Percentiles rank a stretch among this genome's conserved stretches.
phyloP scores from a whole-genome alignment of 2,888 invertebrate genomes.

The Nomada goodeniana region DNA sequence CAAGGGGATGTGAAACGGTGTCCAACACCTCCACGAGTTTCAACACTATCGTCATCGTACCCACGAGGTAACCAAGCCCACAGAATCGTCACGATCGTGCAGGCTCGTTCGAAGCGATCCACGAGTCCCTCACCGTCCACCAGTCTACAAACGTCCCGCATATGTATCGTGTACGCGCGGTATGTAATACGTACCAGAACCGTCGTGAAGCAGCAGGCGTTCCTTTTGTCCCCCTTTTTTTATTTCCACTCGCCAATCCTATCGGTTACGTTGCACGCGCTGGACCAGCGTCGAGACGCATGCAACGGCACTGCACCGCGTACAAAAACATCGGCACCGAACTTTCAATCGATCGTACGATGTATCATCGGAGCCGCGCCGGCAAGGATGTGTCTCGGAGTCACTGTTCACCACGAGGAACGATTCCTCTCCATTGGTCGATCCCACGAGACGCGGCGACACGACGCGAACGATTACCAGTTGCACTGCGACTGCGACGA shows the following conservation, averaged over 20 bases:
- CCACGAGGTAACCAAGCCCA: background rate
- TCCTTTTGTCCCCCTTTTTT: background rate
- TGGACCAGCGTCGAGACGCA: background rate
- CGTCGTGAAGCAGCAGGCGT: background rate
- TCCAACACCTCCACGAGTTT: background rate
- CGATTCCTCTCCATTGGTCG: background rate
- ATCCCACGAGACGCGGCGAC: background rate
- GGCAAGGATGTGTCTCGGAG: background rate
- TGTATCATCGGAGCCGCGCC: background rate
- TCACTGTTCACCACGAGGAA: background rate
- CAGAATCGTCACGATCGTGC: background rate
- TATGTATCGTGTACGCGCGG: background rate
- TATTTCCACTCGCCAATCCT: background rate
- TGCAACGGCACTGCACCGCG: background rate
- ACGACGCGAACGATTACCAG: background rate
- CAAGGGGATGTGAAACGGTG: too few relatives aligned
- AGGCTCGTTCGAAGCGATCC: background rate
- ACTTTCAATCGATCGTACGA: background rate
- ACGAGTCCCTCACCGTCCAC: background rate
- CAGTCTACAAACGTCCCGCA: background rate
- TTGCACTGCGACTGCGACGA: background rate
- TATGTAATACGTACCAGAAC: slow-evolving; percentile 24
- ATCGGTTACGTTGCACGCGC: slow-evolving; percentile 6
- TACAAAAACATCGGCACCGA: background rate
- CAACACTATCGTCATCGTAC: background rate